These are phyloP conservation scores for Heloderma charlesbogerti DNA, from an alignment of 2,113 vertebrate species.

Conservation along the genomic window DNA sequence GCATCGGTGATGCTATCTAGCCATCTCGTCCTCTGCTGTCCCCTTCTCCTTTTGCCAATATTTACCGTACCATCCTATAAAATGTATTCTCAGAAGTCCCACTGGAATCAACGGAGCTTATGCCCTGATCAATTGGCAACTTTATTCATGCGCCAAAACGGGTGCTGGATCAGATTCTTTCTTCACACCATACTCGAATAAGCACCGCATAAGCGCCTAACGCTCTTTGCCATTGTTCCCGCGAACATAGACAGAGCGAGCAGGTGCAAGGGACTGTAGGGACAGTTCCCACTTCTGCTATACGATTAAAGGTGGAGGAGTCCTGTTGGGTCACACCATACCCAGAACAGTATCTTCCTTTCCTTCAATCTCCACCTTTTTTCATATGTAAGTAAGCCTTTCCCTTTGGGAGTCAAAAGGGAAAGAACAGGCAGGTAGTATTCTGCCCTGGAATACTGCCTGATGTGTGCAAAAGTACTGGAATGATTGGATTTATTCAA, in stretches of 20 bases:
- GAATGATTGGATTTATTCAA: not conserved
- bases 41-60: too few relatives aligned
- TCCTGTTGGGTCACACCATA: not conserved
- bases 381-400: not conserved
- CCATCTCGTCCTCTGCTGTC: too few relatives aligned
- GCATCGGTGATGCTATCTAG: too few relatives aligned
- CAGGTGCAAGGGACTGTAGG: too few relatives aligned
- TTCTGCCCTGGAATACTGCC: not conserved
- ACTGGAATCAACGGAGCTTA: too few relatives aligned
- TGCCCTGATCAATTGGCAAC: too few relatives aligned
- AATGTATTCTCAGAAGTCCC: too few relatives aligned
- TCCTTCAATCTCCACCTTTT: not conserved
- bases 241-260: not conserved
- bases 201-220: not conserved
- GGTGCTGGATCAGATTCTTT: too few relatives aligned
- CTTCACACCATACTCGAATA: not conserved
- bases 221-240: not conserved
- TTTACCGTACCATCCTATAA: not conserved
- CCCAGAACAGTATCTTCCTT: not conserved
- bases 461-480: not conserved
- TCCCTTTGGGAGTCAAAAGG: not conserved
- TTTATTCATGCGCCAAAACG: not conserved
- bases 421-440: not conserved
- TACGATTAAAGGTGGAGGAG: not conserved
- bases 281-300: not conserved